A percentile compares a stretch with the other conserved stretches of the same genome.
Evolutionary conservation across 1,140 invertebrate species (phyloP).

Genomic region (Penaeus indicus): DNA sequence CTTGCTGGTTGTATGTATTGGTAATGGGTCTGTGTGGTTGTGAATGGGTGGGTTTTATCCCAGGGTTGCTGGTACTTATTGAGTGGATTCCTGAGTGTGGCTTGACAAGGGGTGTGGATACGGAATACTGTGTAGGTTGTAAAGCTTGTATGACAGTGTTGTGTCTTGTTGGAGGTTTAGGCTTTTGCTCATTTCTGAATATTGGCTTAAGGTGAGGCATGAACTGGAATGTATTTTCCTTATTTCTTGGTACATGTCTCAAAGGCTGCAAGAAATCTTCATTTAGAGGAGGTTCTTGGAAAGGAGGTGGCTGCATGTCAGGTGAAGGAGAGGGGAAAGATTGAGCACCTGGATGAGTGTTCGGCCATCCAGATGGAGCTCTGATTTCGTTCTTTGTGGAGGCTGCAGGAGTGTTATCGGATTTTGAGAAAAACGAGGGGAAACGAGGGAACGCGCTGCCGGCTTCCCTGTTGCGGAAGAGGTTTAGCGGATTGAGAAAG

Average conservation of each 20-base stretch:
- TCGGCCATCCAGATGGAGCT: neutral
- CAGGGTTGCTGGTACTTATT: too few relatives aligned
- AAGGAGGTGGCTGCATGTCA: too few relatives aligned
- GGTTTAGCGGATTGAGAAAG: slow-evolving; percentile 41
- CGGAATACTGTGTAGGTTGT: neutral
- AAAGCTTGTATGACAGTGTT: neutral
- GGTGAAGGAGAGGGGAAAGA: neutral
- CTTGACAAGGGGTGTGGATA: neutral
- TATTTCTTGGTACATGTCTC: neutral
- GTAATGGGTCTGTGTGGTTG: too few relatives aligned
- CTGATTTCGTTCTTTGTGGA: neutral
- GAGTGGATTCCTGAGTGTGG: too few relatives aligned
- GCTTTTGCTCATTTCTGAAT: neutral
- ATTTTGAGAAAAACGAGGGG: neutral
- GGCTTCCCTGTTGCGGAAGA: slow-evolving; percentile 34
- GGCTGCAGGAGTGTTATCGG: slow-evolving; percentile 18
- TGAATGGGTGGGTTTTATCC: too few relatives aligned
- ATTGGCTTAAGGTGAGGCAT: slow-evolving; percentile 31
- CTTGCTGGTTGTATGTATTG: too few relatives aligned
- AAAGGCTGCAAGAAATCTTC: neutral
- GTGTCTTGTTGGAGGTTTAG: too few relatives aligned
- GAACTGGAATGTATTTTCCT: slow-evolving; percentile 14
- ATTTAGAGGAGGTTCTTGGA: too few relatives aligned
- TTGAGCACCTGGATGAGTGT: neutral
- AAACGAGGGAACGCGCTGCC: neutral